Percentiles rank a stretch among this genome's conserved stretches.
Conservation (phyloP, 2,797 vertebrate species). For the Phrynocephalus forsythii region DNA sequence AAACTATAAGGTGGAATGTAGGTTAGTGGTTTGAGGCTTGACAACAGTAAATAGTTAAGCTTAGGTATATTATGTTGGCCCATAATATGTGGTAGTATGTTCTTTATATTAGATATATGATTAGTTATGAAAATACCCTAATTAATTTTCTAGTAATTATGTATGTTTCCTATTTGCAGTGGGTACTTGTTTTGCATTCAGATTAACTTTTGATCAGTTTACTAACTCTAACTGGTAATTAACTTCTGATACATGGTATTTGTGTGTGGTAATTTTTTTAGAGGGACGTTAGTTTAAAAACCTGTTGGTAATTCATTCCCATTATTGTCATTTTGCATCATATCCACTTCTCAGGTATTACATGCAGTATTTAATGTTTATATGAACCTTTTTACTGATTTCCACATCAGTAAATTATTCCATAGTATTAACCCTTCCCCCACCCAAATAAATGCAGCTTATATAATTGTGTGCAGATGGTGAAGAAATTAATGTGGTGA, state of each 20-base stretch:
- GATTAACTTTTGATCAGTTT: conserved; percentile 47
- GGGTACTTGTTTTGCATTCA: conserved; percentile 5
- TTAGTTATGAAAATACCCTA: conserved; percentile 32
- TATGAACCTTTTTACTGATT: not conserved
- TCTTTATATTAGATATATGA: conserved; percentile 24
- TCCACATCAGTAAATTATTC: not conserved
- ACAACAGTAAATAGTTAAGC: not conserved
- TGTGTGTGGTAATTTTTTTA: not conserved
- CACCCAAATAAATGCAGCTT: conserved; percentile 9
- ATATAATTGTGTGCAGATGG: conserved; percentile 17
- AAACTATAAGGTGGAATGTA: conserved; percentile 20
- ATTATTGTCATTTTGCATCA: conserved; percentile 69
- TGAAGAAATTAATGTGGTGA: not conserved
- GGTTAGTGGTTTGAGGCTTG: not conserved
- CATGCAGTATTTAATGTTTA: not conserved
- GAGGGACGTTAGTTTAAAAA: conserved; percentile 27
- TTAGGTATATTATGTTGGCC: conserved; percentile 18
- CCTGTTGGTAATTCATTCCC: conserved; percentile 69
- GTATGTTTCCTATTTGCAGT: conserved; percentile 13
- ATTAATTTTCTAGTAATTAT: conserved; percentile 35
- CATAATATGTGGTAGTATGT: not conserved
- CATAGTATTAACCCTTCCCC: not conserved
- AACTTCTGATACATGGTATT: conserved; percentile 24
- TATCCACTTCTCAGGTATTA: not conserved
- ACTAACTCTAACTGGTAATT: conserved; percentile 32